Conservation (phyloP, 2,888 invertebrate species). For the Antheraea assamensis region DNA sequence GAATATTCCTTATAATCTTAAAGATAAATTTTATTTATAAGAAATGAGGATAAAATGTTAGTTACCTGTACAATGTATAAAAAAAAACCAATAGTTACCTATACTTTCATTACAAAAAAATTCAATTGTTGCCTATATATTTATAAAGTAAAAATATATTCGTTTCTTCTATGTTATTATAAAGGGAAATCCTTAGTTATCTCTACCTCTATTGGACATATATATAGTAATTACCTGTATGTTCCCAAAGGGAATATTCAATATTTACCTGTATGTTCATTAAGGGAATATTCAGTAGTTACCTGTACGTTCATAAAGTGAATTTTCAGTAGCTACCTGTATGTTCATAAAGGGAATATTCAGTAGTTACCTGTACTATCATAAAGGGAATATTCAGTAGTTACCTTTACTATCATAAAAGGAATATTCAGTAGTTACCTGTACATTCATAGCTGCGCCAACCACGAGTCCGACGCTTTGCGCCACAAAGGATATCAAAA, state of each 20-base stretch:
- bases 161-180: too few relatives aligned
- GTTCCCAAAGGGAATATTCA: neutral
- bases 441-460: constrained; percentile 97
- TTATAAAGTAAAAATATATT: too few relatives aligned
- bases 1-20: too few relatives aligned
- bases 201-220: neutral
- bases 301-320: neutral
- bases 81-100: neutral
- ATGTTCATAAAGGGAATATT: neutral
- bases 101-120: neutral
- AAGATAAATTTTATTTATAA: too few relatives aligned
- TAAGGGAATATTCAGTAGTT: neutral
- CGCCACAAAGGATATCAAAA: constrained; percentile 96
- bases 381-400: neutral
- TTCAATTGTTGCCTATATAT: neutral
- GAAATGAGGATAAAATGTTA: neutral
- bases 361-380: neutral
- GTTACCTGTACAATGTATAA: neutral
- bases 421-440: constrained; percentile 72
- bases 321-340: neutral
- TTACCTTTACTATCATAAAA: neutral
- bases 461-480: constrained; percentile 97
- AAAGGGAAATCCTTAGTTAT: neutral
- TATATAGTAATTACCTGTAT: neutral
- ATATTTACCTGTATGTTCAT: neutral